phyloP scores from a whole-genome alignment of 2,113 vertebrate species.

The Chunga burmeisteri region DNA sequence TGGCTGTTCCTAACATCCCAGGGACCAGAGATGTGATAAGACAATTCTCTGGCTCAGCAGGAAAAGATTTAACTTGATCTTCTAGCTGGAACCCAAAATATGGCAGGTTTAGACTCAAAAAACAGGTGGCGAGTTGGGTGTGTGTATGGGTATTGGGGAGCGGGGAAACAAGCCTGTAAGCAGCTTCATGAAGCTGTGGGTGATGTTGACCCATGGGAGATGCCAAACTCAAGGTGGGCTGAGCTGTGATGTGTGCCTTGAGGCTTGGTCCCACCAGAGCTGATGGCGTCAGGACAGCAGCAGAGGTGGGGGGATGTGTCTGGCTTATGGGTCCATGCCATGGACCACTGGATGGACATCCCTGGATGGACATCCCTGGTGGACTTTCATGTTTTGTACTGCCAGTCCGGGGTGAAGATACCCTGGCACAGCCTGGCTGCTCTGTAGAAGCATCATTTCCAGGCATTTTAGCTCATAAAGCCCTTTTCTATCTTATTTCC shows the following conservation, averaged over 20 bases:
- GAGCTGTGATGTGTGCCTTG: background rate
- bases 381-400: background rate
- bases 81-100: background rate
- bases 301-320: background rate
- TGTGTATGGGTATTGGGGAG: background rate
- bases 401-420: background rate
- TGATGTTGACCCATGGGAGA: background rate
- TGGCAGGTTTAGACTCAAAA: background rate
- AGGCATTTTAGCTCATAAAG: background rate
- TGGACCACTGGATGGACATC: rapidly evolving
- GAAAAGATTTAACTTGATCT: rapidly evolving
- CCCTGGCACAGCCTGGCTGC: background rate
- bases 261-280: background rate
- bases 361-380: background rate
- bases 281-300: background rate
- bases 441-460: background rate
- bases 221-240: background rate
- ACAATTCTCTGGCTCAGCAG: background rate
- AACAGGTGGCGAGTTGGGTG: rapidly evolving
- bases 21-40: background rate
- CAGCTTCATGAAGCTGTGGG: background rate
- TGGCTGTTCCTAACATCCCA: background rate
- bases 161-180: background rate
- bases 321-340: rapidly evolving
- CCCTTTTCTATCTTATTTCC: background rate